These are phyloP conservation scores for Lampropteryx suffumata DNA, from an alignment of 2,888 invertebrate genomes.

Conservation along the genomic window DNA sequence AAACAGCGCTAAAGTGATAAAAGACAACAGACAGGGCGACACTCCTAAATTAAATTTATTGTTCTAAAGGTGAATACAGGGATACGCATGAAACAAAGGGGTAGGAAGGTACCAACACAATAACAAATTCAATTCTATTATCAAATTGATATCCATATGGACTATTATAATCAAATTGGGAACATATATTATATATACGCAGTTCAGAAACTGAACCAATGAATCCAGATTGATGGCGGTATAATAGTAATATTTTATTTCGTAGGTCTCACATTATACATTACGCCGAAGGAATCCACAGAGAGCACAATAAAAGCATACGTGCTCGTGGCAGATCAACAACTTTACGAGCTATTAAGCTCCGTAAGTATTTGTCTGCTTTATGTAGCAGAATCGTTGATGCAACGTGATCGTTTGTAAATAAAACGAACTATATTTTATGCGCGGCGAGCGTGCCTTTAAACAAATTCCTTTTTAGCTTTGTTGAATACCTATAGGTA, in stretches of 20 bases:
- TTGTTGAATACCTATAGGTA: neutral
- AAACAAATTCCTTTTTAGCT: constrained; percentile 5
- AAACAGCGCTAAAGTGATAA: constrained; percentile 35
- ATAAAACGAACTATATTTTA: constrained; percentile 24
- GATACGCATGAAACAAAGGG: constrained; percentile 29
- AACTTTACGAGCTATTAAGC: constrained; percentile 37
- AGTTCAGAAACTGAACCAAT: constrained; percentile 7
- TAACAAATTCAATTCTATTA: too few species aligned
- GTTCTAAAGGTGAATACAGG: constrained; percentile 28
- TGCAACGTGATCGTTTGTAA: constrained; percentile 30
- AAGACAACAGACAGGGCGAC: constrained; percentile 41
- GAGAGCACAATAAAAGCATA: constrained; percentile 32
- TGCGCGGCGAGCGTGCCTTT: constrained; percentile 1
- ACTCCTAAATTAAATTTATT: constrained; percentile 44
- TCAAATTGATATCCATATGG: too few species aligned
- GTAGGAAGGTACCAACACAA: neutral
- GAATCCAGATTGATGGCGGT: constrained; percentile 11
- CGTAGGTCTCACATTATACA: constrained; percentile 25
- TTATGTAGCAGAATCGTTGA: constrained; percentile 27
- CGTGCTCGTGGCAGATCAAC: constrained; percentile 34
- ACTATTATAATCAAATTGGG: constrained; percentile 9
- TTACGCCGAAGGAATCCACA: constrained; percentile 17
- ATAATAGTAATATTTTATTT: constrained; percentile 10
- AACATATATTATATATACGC: neutral
- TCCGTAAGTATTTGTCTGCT: constrained; percentile 32